Evolutionary conservation across 2,888 invertebrate genomes (phyloP), one percentile per base, ranked within the genome.

Genomic region (Rhagonycha fulva): DNA sequence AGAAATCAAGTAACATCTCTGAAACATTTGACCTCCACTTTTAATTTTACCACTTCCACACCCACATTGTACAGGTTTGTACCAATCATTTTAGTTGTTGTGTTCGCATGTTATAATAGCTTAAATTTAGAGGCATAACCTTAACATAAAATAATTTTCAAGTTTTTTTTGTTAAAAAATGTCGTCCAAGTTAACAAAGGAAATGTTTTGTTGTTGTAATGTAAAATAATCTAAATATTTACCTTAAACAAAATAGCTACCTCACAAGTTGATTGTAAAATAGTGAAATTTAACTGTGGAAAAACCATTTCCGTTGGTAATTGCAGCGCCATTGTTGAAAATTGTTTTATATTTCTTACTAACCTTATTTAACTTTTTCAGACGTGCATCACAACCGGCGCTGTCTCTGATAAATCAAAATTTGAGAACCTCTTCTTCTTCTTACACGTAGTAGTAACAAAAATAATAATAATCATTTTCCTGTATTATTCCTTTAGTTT

Each of bases 1-100:
- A 89, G 89, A 84, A 88, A 89, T 81, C 90, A 90, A 87, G 90
- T 90, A 81, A 87, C 89, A 81, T 88, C 89, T 78, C 86, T 90
- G 85, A 90, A 89, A 88, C 89, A 88, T 81, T 87, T 90, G 83
- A 87, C 87, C 73, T 87, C 89, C 82, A 88, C 87, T 84, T 89
- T 90, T 89, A 89, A 89, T 88, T 90, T 90, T 87, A 86, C 89
- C 84, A 86, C 88, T 86, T 87, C 87, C 82, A 87, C 88, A 82
- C 86, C 89, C 78, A 83, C 86, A 78, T 83, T 85, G 78, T 85
- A 85, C 85, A 89, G 89, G 89, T 89, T 87, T 82, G 88, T 86
- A 86, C 78, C 80, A 62, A 14, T 67, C 30, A 66, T 30, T 73
- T 76, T 80, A 26, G 68, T 73, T 77, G 26, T 47, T 78, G 72